Conservation (phyloP, 2,797 vertebrate genomes). For the Macropodus opercularis region DNA sequence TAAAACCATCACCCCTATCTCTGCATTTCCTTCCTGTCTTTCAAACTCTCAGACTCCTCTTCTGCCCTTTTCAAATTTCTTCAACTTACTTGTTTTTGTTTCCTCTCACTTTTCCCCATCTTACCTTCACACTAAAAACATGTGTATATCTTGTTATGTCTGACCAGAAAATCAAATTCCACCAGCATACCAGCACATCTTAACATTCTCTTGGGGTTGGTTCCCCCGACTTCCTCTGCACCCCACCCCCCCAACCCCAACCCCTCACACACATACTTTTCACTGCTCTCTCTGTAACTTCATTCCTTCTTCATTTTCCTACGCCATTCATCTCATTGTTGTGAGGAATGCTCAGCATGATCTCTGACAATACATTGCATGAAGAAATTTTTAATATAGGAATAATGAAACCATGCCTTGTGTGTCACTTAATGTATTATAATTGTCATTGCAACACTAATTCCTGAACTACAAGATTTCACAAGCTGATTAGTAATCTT, state of each 20-base stretch:
- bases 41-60: slow-evolving; percentile 4
- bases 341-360: background rate
- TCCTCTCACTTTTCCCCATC: slow-evolving; percentile 3
- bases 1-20: slow-evolving; percentile 20
- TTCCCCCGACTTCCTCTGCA: slow-evolving; percentile 55
- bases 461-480: no score
- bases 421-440: no score
- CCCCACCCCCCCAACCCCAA: slow-evolving; percentile 27
- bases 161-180: slow-evolving; percentile 64
- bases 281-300: slow-evolving; percentile 11
- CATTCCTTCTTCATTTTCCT: slow-evolving; percentile 15
- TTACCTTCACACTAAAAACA: background rate
- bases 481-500: no score
- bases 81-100: background rate
- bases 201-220: slow-evolving; percentile 75
- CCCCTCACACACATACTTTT: slow-evolving; percentile 30
- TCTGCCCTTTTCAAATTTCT: background rate
- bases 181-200: slow-evolving; percentile 74
- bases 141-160: slow-evolving; percentile 29
- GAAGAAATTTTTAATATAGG: no score
- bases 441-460: no score
- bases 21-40: slow-evolving; percentile 40
- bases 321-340: slow-evolving; percentile 6
- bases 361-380: no score
- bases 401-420: no score